These are phyloP conservation scores for Pterostichus niger DNA, from an alignment of 2,888 invertebrate species.

Conservation along the genomic window DNA sequence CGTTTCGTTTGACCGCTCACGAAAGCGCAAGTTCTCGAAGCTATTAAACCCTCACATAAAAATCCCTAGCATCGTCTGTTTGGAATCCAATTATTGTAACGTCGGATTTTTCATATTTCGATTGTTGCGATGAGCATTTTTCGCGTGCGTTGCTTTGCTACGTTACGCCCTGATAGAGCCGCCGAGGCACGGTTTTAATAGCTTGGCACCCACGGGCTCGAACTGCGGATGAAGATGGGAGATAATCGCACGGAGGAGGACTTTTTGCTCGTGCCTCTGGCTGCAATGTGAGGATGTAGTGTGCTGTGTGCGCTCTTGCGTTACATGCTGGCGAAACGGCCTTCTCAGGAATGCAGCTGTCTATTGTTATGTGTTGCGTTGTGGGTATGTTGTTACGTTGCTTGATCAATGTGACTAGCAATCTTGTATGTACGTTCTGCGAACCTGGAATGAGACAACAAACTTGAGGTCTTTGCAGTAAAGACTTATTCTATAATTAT, in stretches of 20 bases:
- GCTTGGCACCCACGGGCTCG: background rate
- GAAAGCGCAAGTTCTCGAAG: conserved; percentile 17
- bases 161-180: conserved; percentile 24
- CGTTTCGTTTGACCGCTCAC: conserved; percentile 15
- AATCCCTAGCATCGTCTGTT: conserved; percentile 10
- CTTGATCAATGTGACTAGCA: background rate
- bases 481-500: no score
- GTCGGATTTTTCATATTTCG: conserved; percentile 2
- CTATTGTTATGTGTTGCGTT: conserved; percentile 47
- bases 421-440: background rate
- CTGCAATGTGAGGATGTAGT: background rate
- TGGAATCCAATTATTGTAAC: conserved; percentile 27
- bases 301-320: conserved; percentile 42
- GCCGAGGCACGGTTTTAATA: conserved; percentile 4
- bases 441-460: no score
- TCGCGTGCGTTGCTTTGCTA: background rate
- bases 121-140: conserved; percentile 11
- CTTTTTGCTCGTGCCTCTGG: conserved; percentile 8
- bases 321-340: conserved; percentile 51
- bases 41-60: conserved; percentile 7
- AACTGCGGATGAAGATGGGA: background rate
- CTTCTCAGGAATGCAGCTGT: conserved; percentile 59
- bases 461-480: no score
- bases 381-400: conserved; percentile 8
- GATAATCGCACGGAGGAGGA: background rate